Conservation (phyloP, 2,797 vertebrate species). For the Coccyzus lansbergi region DNA sequence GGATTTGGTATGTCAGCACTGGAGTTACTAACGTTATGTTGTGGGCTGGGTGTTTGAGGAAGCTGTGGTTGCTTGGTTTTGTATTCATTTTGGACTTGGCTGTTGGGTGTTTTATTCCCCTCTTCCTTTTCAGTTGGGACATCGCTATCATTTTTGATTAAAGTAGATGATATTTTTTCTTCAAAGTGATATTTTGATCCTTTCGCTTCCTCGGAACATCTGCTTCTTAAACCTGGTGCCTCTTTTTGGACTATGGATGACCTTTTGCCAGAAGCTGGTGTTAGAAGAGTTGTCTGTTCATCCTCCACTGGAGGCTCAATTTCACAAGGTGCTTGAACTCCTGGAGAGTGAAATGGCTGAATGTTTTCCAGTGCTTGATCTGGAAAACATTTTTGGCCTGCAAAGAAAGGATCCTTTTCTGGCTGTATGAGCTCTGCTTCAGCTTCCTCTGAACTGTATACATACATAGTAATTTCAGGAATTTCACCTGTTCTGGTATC, state of each 20-base stretch:
- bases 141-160: not conserved
- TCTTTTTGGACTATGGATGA: not conserved
- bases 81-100: not conserved
- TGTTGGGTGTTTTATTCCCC: not conserved
- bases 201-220: not conserved
- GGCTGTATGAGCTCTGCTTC: not conserved
- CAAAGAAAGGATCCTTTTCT: slow-evolving; percentile 16
- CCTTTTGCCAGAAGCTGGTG: not conserved
- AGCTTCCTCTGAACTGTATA: slow-evolving; percentile 55
- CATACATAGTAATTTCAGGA: slow-evolving; percentile 39
- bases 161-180: not conserved
- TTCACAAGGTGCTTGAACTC: not conserved
- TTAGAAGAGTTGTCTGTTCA: not conserved
- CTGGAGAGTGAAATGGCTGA: not conserved
- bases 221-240: not conserved
- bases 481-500: not conserved
- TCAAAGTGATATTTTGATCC: not conserved
- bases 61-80: not conserved
- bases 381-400: slow-evolving; percentile 24
- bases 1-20: not conserved
- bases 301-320: not conserved
- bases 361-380: slow-evolving; percentile 5
- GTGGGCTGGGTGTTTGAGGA: not conserved
- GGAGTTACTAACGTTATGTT: not conserved
- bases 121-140: not conserved